Evolutionary conservation across 2,797 vertebrate genomes (phyloP), one percentile per base, ranked within the genome.

Genomic region (Scarus forsteni): DNA sequence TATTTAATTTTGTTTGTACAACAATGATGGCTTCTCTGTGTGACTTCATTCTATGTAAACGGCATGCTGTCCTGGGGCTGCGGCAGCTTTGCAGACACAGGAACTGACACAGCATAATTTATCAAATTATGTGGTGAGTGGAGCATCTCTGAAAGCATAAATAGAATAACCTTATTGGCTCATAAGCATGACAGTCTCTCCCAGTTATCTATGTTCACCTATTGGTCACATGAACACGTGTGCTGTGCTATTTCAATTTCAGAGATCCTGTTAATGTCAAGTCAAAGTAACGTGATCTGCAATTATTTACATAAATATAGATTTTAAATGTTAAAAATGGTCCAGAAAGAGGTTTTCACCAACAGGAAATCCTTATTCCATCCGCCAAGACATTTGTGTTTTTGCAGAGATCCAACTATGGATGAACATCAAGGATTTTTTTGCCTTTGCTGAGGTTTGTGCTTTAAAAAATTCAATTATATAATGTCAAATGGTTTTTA

Each of bases 1-100:
- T 86, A 75, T 85, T 85, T 88, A 69, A 88, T 81, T 64, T 38
- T 67, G 74, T 83, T 83, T 86, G 79, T 55, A 76, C 75, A 80
- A 63, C 54, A 79, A 46, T 48, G 60, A 77, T 65, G 61, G 73
- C 73, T 77, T 81, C 61, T 66, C 71, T 69, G 67, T 14, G 44
- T 61, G 36, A 75, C 60, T 84, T 75, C 55, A 69, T 81, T 81
- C 40, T 34, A 53, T 77, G 40, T 65, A 61, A 72, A 77, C 75
- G 54, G 34, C 18, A 40, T 36, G 19, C 70, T 61, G 50, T 71
- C 60, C 51, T 9, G 18, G 12, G 66, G 62, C 59, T 62, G 56
- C 52, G 44, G 67, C 50, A 51, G 67, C 50, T 58, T 77, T 7
- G 36, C 36, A 66, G 65, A 67, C 7, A 46, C 54, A 73, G 60